Base-by-base conservation (phyloP, 23 tunicate species). In the Botrylloides violaceus region DNA sequence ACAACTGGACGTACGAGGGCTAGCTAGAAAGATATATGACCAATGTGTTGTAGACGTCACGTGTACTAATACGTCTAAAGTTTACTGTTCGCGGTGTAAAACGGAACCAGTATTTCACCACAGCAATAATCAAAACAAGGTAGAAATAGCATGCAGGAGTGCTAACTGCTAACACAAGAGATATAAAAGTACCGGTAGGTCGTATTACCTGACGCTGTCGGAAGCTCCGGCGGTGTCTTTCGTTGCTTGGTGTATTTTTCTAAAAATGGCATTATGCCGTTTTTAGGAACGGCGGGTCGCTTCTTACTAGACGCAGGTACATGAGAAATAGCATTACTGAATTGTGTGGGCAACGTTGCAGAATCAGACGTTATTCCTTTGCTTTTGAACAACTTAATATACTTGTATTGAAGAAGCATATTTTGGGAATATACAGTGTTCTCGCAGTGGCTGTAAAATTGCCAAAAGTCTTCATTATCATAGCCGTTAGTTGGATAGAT, bases 381-480 rank as follows among this genome's bases (percentile, higher is more conserved):
- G 25, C 26, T 19, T 43, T 68, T 68, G 1, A 68, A 34, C 18
- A 68, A 56, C 58, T 39, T 68, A 26, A 68, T 43, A 43, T 68
- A 68, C 57, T 37, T 68, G 28, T 68, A 19, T 30, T 68, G 74
- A 7, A 68, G 58, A 19, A 37, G 49, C 26, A 68, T 55, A 68
- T 68, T 68, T 68, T 37, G 36, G 18, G 74, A 27, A 43, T 68
- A 43, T 18, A 37, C 57, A 19, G 74, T 2, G 15, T 68, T 68
- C 2, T 68, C 58, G 30, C 49, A 35, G 1, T 28, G 25, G 24
- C 32, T 32, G 37, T 68, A 68, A 26, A 68, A 68, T 6, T 68
- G 29, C 74, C 74, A 68, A 25, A 68, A 68, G 22, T 37, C 57
- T 19, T 43, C 56, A 56, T 68, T 68, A 6, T 68, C 74, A 25